phyloP scores from a whole-genome alignment of 2,888 invertebrate species.

The Spialia ferax region DNA sequence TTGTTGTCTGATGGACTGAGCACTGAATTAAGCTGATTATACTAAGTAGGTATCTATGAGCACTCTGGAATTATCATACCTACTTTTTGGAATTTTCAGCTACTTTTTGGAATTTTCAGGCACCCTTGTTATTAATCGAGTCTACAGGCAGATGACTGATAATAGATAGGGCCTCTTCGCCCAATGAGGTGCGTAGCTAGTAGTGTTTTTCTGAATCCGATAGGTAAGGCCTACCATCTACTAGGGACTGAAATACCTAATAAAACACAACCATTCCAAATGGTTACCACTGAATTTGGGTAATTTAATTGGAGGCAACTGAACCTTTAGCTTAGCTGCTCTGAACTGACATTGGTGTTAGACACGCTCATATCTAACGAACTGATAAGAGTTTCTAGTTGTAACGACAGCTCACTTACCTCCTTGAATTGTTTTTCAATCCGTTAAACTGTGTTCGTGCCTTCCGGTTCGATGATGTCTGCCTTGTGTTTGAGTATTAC shows the following conservation, averaged over 20 bases:
- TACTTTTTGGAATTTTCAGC: too few relatives aligned
- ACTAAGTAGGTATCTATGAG: constrained; percentile 22
- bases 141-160: constrained; percentile 27
- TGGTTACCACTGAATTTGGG: constrained; percentile 14
- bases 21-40: too few relatives aligned
- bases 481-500: not conserved
- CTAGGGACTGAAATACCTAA: constrained; percentile 7
- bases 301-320: constrained; percentile 12
- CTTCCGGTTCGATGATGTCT: constrained; percentile 7
- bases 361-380: not conserved
- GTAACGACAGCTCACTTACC: not conserved
- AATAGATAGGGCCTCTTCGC: constrained; percentile 7
- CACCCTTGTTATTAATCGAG: constrained; percentile 5
- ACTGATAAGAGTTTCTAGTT: not conserved
- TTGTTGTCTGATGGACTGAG: too few relatives aligned
- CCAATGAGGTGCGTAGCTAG: constrained; percentile 7
- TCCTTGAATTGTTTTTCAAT: constrained; percentile 1
- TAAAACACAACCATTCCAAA: constrained; percentile 12
- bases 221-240: not conserved
- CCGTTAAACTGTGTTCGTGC: not conserved
- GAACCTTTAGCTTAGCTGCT: not conserved
- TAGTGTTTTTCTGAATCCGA: constrained; percentile 22
- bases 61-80: constrained; percentile 14
- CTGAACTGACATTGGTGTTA: not conserved
- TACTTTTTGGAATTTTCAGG: not conserved